These are phyloP conservation scores for Drosophila ercepeae DNA, from an alignment of 1,140 invertebrate species.

Conservation along the genomic window DNA sequence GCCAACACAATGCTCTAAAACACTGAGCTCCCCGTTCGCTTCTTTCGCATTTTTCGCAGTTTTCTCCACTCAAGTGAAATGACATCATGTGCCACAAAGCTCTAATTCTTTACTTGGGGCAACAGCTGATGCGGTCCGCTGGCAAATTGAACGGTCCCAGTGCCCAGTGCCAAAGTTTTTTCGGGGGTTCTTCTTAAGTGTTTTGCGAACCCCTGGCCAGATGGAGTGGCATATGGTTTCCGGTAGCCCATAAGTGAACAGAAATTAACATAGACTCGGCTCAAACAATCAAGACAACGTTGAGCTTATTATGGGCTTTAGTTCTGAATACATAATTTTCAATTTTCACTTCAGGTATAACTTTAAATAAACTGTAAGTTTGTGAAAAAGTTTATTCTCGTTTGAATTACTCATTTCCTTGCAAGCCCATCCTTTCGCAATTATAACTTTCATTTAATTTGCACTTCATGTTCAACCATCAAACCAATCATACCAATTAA, in stretches of 20 bases:
- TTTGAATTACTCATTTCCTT: background rate
- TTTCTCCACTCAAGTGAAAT: slow-evolving; percentile 72
- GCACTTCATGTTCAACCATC: background rate
- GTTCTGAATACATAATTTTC: no score
- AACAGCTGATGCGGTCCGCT: slow-evolving; percentile 61
- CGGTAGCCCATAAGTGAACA: slow-evolving; percentile 31
- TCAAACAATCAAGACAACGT: no score
- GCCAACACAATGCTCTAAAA: slow-evolving; percentile 58
- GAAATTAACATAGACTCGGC: background rate
- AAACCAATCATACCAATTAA: slow-evolving; percentile 43
- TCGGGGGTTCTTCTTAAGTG: background rate
- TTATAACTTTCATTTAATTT: background rate
- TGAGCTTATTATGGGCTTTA: no score
- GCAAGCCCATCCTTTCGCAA: background rate
- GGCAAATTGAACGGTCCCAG: slow-evolving; percentile 62
- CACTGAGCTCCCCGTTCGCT: slow-evolving; percentile 7
- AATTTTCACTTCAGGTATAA: background rate
- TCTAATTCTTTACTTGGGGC: slow-evolving; percentile 21
- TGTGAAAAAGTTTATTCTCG: no score
- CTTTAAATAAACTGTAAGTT: no score
- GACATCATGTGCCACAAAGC: slow-evolving; percentile 76
- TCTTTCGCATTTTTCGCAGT: slow-evolving; percentile 25
- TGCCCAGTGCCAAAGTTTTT: slow-evolving; percentile 24
- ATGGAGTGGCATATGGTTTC: slow-evolving; percentile 63
- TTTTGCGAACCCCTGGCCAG: background rate